Evolutionary conservation across 2,797 vertebrate genomes (phyloP).

Genomic region (Rhynchonycteris naso): DNA sequence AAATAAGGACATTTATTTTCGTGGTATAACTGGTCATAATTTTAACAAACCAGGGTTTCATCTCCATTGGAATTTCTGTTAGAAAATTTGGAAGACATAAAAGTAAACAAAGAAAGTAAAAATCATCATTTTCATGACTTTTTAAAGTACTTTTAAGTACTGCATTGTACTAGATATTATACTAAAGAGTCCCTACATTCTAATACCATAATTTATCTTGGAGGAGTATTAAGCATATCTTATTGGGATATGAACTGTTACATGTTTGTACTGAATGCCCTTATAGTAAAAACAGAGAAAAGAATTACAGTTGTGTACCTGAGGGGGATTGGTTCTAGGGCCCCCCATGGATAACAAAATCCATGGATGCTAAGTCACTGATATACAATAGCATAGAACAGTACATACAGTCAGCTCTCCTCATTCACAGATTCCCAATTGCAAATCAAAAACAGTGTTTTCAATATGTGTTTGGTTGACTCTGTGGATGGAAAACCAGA

Average conservation of each 20-base stretch:
- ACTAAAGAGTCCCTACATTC: neutral
- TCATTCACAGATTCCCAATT: neutral
- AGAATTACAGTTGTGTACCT: neutral
- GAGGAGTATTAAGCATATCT: neutral
- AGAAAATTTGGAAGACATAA: neutral
- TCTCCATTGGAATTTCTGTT: neutral
- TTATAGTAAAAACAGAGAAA: slow-evolving; percentile 17
- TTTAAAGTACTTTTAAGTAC: neutral
- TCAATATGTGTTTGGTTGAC: neutral
- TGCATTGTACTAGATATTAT: neutral
- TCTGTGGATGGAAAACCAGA: neutral
- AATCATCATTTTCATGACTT: neutral
- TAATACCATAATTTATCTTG: neutral
- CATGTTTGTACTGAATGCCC: neutral
- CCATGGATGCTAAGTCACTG: neutral
- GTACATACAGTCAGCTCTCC: neutral
- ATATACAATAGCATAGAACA: neutral
- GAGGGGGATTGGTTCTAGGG: neutral
- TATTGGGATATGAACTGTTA: neutral
- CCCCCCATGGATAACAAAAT: neutral
- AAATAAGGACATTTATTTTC: slow-evolving; percentile 7
- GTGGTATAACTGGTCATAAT: neutral
- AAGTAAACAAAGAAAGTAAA: neutral
- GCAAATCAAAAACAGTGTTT: neutral
- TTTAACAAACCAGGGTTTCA: neutral